Evolutionary conservation across 2,113 vertebrate species (phyloP), one percentile per base, ranked within the genome.

Genomic region (Gymnarchus niloticus): DNA sequence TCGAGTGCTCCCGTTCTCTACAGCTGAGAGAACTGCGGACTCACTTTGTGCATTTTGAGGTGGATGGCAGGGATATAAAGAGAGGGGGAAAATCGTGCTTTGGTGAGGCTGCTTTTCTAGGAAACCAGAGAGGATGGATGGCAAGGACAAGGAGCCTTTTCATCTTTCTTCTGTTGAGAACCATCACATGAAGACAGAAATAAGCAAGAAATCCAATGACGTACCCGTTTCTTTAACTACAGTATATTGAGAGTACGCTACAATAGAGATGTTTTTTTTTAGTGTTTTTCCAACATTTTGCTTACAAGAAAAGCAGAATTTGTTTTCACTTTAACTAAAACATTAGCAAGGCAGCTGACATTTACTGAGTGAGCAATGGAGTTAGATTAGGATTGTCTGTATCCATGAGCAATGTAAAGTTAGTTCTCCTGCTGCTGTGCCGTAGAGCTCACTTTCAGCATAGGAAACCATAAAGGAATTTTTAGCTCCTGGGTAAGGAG

Each of bases 1-100:
- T 4, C 76, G 14, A 37, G 1, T 49, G 8, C 85, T 87, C 59
- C 59, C 37, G 37, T 85, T 88, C 51, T 54, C 51, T 73, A 54
- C n/a, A 88, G 57, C 59, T 54, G 1, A 41, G 54, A 78, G 83
- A 84, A 86, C 86, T 86, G 82, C 86, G 56, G 84, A 78, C 85
- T 73, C 65, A n/a, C 76, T 84, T 77, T 88, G 14, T 73, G 83
- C 49, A 33, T 83, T 83, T 88, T 82, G 83, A 84, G 84, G 87
- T 81, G 85, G 61, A 87, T 85, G 78, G 61, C 57, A 77, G 59
- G 61, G 56, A 49, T 69, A 49, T 81, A 86, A 85, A 61, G 86
- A 69, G 23, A 86, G 51, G n/a, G 84, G n/a, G 52, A 37, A 33
- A 82, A 51, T 82, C 33, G 25, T 6, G 23, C 56, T 57, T 51